Percentiles rank a stretch among this genome's conserved stretches.
phyloP scores from a whole-genome alignment of 92 coral and sea anemone species.

The Parazoanthus swiftii region DNA sequence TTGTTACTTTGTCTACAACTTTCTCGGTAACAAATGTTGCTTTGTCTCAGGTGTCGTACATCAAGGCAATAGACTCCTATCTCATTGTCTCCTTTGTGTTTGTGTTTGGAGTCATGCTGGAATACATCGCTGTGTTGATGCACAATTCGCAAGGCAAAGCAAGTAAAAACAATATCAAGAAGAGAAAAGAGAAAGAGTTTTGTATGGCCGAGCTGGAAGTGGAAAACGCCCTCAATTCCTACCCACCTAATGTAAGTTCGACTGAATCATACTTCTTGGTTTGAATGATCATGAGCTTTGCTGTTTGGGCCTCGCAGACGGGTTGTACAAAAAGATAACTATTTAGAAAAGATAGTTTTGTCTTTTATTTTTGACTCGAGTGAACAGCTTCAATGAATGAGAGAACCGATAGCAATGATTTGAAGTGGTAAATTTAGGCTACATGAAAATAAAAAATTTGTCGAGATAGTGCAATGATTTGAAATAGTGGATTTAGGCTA shows the following conservation, averaged over 20 bases:
- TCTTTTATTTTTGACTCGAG: no score
- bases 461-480: no score
- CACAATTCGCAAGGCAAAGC: slow-evolving; percentile 44
- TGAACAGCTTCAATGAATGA: no score
- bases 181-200: slow-evolving; percentile 35
- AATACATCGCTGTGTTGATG: slow-evolving; percentile 86
- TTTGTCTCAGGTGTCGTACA: slow-evolving; percentile 73
- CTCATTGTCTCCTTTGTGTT: slow-evolving; percentile 89
- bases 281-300: neutral
- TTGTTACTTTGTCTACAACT: neutral
- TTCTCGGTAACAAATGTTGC: neutral
- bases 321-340: neutral
- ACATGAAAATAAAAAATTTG: no score
- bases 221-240: slow-evolving; percentile 39
- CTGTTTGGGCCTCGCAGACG: no score
- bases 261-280: neutral
- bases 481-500: no score
- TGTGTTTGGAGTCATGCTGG: slow-evolving; percentile 89
- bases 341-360: no score
- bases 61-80: slow-evolving; percentile 91
- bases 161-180: slow-evolving; percentile 12
- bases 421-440: no score
- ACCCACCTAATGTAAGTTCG: slow-evolving; percentile 25
- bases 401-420: no score
- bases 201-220: slow-evolving; percentile 13